Base-by-base conservation (phyloP, 2,888 invertebrate species). In the Mallateleia sp. region DNA sequence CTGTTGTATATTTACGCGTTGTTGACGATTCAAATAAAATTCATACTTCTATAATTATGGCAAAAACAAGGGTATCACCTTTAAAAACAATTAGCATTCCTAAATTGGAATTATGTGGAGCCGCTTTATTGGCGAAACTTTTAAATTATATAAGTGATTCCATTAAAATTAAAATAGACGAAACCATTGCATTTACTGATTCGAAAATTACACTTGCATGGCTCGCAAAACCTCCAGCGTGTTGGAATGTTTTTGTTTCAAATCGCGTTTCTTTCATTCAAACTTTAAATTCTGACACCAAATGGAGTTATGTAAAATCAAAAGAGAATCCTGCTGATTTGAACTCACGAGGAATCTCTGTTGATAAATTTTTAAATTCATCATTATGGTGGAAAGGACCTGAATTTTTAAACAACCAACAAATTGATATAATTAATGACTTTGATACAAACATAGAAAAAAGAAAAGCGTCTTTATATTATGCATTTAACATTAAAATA, bases 21-120 rank as follows among this genome's bases (percentile, higher is more conserved):
- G 22, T 72, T 18, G 11, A 45, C 18, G 18, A 8, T 18, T 4
- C 15, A 2, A 18, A 58, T 15, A n/a, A n/a, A n/a, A 22, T 60
- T 18, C 0, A 28, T 15, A 20, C 47, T 15, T 38, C 60, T 1
- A 9, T 72, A 2, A 5, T 42, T 9, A 47, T 47, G 28, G 47
- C 72, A 1, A 72, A 72, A 45, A 47, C 60, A 8, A 25, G 58
- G 0, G 72, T 60, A 14, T 45, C 72, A 2, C 72, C 60, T 6
- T 32, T 72, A 18, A 72, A 72, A 72, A 72, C 72, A 6, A 9
- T 72, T 6, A 32, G 47, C 9, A 72, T 72, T 25, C 72, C 72
- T 2, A 18, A 14, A n/a, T 15, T 72, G 9, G 72, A 72, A 47
- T 32, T 72, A 9, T 56, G 32, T 15, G 58, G 28, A 1, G 72